phyloP scores from a whole-genome alignment of 2,888 invertebrate species.

The Drosophila lutescens region DNA sequence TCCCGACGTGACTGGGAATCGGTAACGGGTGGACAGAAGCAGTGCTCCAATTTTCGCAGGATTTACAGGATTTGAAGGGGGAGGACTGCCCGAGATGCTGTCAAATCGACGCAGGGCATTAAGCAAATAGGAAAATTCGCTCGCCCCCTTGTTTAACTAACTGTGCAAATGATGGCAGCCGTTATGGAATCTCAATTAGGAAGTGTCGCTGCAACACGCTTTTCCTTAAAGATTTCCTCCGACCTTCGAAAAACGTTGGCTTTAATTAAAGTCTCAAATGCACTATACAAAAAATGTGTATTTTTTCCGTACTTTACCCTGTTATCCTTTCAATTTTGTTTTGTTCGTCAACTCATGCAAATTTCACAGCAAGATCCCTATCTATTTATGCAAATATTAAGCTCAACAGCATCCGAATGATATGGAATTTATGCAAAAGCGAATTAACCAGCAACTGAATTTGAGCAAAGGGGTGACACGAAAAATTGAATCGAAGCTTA shows the following conservation, averaged over 20 bases:
- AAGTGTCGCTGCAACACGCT: conserved; percentile 43
- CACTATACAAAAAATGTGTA: not conserved
- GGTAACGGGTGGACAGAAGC: conserved; percentile 21
- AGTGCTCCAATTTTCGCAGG: conserved; percentile 10
- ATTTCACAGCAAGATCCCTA: not conserved
- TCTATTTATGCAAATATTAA: conserved; percentile 36
- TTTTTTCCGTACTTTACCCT: not conserved
- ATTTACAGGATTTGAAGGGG: not conserved
- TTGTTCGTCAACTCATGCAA: conserved; percentile 31
- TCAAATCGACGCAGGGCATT: conserved; percentile 50
- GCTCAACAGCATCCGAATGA: conserved; percentile 6
- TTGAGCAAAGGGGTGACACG: not conserved
- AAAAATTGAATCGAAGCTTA: not conserved
- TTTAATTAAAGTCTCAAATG: conserved; percentile 19
- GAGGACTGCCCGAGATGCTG: not conserved
- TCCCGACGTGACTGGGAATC: conserved; percentile 63
- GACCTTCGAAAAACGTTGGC: not conserved
- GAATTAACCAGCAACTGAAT: conserved; percentile 7
- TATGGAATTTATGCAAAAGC: conserved; percentile 19
- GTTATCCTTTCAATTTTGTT: conserved; percentile 7
- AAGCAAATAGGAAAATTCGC: conserved; percentile 60
- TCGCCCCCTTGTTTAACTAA: conserved; percentile 63
- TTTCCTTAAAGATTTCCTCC: conserved; percentile 7
- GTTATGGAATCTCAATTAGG: conserved; percentile 67
- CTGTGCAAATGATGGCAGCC: conserved; percentile 61